phyloP scores from a whole-genome alignment of 37 sponge, comb jelly and placozoan species.

The Aphrocallistes beatrix region DNA sequence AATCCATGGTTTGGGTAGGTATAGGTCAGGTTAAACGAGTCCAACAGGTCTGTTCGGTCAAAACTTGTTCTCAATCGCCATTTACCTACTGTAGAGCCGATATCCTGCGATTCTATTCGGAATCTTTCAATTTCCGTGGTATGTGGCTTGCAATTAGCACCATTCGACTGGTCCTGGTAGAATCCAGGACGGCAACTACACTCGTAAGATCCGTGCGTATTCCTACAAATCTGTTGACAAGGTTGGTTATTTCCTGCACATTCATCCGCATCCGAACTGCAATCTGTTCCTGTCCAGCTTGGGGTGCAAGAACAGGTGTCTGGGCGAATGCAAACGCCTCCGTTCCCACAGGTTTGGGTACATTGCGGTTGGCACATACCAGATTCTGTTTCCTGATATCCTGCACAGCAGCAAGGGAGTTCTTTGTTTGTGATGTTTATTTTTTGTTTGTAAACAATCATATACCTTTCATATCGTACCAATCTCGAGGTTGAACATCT shows the following conservation, averaged over 20 bases:
- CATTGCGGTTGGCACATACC: background rate
- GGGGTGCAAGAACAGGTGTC: background rate
- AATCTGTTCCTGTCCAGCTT: background rate
- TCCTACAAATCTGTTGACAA: slow-evolving; percentile 5
- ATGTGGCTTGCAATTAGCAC: background rate
- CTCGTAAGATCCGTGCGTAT: background rate
- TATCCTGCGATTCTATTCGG: background rate
- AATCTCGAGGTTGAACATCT: background rate
- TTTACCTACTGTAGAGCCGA: background rate
- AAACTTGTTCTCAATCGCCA: background rate
- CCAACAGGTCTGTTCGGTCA: background rate
- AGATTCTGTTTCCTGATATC: background rate
- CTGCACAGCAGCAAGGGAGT: background rate
- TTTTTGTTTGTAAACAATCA: background rate
- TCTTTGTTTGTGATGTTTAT: background rate
- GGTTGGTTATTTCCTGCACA: background rate
- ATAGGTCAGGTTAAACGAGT: background rate
- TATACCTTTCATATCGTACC: background rate
- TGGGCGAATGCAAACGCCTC: background rate
- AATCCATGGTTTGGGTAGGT: background rate
- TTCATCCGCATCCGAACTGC: background rate
- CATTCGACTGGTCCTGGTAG: background rate
- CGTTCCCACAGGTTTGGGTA: background rate
- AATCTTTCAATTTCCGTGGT: background rate
- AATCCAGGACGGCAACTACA: background rate